Evolutionary conservation across 1,140 invertebrate species (phyloP).

Genomic region (Drosophila mojavensis): DNA sequence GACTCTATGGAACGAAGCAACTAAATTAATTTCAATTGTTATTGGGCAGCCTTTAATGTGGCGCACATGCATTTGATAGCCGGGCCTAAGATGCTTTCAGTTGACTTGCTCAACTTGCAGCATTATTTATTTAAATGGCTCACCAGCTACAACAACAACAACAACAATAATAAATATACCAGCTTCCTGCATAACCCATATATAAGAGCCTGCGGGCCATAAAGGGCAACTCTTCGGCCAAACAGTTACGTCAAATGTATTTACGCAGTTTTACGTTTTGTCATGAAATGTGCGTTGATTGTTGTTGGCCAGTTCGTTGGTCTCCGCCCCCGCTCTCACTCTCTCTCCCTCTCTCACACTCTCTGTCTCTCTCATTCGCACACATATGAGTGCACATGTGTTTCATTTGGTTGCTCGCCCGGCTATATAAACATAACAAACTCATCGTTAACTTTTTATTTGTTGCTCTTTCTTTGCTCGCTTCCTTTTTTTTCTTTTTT

Average conservation of each 20-base stretch:
- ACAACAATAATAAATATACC: slow-evolving; percentile 49
- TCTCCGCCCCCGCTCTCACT: background rate
- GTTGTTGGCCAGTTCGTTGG: slow-evolving; percentile 39
- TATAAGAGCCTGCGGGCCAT: slow-evolving; percentile 32
- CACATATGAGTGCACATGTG: slow-evolving; percentile 42
- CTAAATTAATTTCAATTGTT: slow-evolving; percentile 46
- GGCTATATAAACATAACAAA: slow-evolving; percentile 82
- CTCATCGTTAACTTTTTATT: slow-evolving; percentile 83
- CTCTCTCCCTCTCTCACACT: background rate
- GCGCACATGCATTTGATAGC: slow-evolving; percentile 11
- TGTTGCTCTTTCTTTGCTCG: slow-evolving; percentile 57
- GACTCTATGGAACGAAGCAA: background rate
- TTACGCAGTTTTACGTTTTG: slow-evolving; percentile 80
- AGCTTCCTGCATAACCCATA: slow-evolving; percentile 15
- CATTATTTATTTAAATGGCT: slow-evolving; percentile 71
- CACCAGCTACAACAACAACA: slow-evolving; percentile 31
- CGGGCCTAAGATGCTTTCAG: slow-evolving; percentile 9
- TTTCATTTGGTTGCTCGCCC: slow-evolving; percentile 74
- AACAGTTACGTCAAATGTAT: slow-evolving; percentile 71
- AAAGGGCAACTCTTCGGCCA: slow-evolving; percentile 34
- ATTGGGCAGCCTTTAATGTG: slow-evolving; percentile 9
- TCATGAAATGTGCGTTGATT: slow-evolving; percentile 80
- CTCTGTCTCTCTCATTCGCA: slow-evolving; percentile 8
- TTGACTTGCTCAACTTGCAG: slow-evolving; percentile 37
- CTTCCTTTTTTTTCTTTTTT: slow-evolving; percentile 32